Conservation (phyloP, 2,113 vertebrate genomes). For the Channa argus region DNA sequence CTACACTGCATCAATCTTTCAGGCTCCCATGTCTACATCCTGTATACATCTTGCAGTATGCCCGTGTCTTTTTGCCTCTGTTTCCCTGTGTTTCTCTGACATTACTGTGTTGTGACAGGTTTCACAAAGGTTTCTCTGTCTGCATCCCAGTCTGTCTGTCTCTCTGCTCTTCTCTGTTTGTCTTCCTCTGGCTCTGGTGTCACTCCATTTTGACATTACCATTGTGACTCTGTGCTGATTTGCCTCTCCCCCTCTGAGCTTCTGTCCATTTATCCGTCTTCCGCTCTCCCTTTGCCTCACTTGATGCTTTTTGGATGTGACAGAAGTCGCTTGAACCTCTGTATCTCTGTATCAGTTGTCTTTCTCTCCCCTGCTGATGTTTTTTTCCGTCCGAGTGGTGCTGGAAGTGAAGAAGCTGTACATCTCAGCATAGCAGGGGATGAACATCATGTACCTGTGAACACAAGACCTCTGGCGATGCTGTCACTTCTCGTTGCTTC, state of each 20-base stretch:
- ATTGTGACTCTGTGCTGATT: slow-evolving; percentile 22
- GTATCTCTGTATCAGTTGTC: slow-evolving; percentile 19
- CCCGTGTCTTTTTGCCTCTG: not conserved
- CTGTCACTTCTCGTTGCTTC: slow-evolving; percentile 57
- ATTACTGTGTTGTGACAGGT: slow-evolving; percentile 63
- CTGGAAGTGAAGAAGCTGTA: slow-evolving; percentile 45
- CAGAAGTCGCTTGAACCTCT: slow-evolving; percentile 49
- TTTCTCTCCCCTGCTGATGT: slow-evolving; percentile 36
- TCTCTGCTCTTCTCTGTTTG: slow-evolving; percentile 28
- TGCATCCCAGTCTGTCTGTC: slow-evolving; percentile 23
- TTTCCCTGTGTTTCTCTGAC: slow-evolving; percentile 24
- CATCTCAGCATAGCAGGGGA: slow-evolving; percentile 25
- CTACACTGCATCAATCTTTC: not conserved
- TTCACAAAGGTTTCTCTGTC: slow-evolving; percentile 49
- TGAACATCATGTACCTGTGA: slow-evolving; percentile 60
- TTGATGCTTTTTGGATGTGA: slow-evolving; percentile 50
- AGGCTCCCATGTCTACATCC: not conserved
- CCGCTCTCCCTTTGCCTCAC: not conserved
- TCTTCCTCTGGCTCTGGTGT: slow-evolving; percentile 44
- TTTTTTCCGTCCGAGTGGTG: slow-evolving; percentile 5
- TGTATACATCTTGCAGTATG: not conserved
- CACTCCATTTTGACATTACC: slow-evolving; percentile 54
- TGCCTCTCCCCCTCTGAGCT: slow-evolving; percentile 28
- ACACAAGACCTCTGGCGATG: slow-evolving; percentile 53
- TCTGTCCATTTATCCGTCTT: slow-evolving; percentile 25